These are phyloP conservation scores for Aromia moschata DNA, from an alignment of 2,888 invertebrate genomes.

Conservation along the genomic window DNA sequence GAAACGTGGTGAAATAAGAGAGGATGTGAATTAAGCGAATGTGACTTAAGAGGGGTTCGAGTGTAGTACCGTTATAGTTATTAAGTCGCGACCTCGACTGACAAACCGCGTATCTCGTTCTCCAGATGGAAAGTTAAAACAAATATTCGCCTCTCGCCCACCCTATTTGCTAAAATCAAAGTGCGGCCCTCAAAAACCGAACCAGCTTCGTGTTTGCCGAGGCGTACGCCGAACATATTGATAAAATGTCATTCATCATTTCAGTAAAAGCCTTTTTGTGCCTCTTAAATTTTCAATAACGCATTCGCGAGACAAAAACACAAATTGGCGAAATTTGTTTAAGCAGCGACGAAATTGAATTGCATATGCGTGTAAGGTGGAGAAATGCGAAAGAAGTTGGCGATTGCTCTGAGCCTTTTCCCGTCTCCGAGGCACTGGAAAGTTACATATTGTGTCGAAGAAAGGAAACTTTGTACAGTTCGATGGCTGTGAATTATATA, in stretches of 20 bases:
- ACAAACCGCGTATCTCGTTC: too few species aligned
- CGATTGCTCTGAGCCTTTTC: constrained; percentile 28
- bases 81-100: too few species aligned
- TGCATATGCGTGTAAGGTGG: constrained; percentile 3
- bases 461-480: constrained; percentile 29
- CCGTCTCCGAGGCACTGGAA: constrained; percentile 20
- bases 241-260: constrained; percentile 18
- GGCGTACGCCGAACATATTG: constrained; percentile 8
- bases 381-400: constrained; percentile 11
- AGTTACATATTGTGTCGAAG: constrained; percentile 33
- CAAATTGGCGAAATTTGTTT: constrained; percentile 10
- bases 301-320: constrained; percentile 8
- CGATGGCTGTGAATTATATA: constrained; percentile 34
- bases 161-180: neutral
- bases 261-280: constrained; percentile 16
- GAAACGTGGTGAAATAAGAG: too few species aligned
- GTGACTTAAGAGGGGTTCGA: too few species aligned
- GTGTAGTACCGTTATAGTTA: too few species aligned
- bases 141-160: neutral
- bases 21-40: too few species aligned
- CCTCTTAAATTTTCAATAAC: constrained; percentile 13
- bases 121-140: too few species aligned
- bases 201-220: constrained; percentile 1
- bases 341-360: constrained; percentile 11
- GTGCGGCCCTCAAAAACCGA: neutral